phyloP scores from a whole-genome alignment of 2,113 vertebrate species.

The Paradoxurus hermaphroditus region DNA sequence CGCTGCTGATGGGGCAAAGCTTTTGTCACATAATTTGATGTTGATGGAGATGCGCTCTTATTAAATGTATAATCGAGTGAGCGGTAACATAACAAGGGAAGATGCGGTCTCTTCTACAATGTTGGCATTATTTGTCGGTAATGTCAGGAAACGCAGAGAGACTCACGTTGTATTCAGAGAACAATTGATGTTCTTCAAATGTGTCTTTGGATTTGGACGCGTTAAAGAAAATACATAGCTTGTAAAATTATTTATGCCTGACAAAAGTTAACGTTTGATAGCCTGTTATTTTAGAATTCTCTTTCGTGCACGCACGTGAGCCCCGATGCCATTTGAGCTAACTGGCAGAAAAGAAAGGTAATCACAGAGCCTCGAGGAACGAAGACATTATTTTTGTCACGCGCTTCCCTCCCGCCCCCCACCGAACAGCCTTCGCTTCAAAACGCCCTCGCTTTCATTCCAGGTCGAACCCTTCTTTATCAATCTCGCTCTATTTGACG shows the following conservation, averaged over 20 bases:
- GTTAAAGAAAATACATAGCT: not conserved
- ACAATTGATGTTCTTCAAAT: not conserved
- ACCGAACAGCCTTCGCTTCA: not conserved
- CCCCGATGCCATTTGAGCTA: not conserved
- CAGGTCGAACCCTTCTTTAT: conserved; percentile 98
- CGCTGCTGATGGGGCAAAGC: conserved; percentile 64
- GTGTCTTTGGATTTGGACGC: conserved; percentile 8
- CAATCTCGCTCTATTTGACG: conserved; percentile 93
- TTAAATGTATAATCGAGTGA: conserved; percentile 22
- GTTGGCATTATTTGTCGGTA: not conserved
- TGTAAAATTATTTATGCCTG: not conserved
- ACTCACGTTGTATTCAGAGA: not conserved
- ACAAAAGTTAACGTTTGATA: not conserved
- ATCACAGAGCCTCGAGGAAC: not conserved
- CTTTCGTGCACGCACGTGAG: conserved; percentile 1
- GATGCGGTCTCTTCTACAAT: not conserved
- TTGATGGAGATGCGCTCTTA: conserved; percentile 44
- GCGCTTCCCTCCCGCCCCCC: not conserved
- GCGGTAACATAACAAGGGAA: not conserved
- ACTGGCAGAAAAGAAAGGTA: not conserved
- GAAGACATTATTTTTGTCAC: not conserved
- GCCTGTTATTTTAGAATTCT: conserved; percentile 1
- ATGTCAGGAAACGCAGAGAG: not conserved
- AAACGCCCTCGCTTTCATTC: conserved; percentile 43
- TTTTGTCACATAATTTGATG: conserved; percentile 62